Conservation (phyloP, 1,140 invertebrate genomes). For the Drosophila prosaltans region DNA sequence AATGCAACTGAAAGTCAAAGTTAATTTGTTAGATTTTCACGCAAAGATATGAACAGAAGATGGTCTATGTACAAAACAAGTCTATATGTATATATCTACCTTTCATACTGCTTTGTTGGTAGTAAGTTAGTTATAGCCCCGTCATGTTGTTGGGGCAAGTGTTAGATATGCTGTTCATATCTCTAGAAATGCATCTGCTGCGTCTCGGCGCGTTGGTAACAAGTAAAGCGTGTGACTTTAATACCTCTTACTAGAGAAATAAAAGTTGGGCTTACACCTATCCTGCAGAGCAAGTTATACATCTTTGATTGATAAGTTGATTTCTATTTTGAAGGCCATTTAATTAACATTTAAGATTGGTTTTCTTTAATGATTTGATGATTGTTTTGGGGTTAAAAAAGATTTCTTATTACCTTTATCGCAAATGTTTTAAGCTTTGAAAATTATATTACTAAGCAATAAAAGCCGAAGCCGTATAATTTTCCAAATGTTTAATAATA, state of each 20-base stretch:
- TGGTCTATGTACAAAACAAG: neutral
- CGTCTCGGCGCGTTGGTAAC: constrained; percentile 4
- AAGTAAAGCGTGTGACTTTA: constrained; percentile 9
- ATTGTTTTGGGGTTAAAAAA: too few relatives aligned
- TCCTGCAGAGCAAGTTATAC: neutral
- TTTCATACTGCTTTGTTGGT: neutral
- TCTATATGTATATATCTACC: neutral
- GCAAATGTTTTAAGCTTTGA: too few relatives aligned
- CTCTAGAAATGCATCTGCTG: constrained; percentile 5
- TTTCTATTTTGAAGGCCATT: too few relatives aligned
- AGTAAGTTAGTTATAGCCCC: neutral
- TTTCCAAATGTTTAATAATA: too few relatives aligned
- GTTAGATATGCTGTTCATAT: constrained; percentile 23
- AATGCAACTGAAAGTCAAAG: constrained; percentile 80
- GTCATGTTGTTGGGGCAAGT: constrained; percentile 18
- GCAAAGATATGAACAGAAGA: constrained; percentile 41
- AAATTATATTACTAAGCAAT: too few relatives aligned
- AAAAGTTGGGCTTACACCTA: neutral
- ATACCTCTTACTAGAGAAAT: neutral
- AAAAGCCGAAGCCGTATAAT: too few relatives aligned
- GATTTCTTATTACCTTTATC: too few relatives aligned
- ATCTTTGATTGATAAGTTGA: too few relatives aligned
- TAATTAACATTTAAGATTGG: too few relatives aligned
- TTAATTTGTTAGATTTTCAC: constrained; percentile 78
- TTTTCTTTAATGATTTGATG: too few relatives aligned